phyloP scores from a whole-genome alignment of 2,888 invertebrate genomes.

The Pandemis corylana region DNA sequence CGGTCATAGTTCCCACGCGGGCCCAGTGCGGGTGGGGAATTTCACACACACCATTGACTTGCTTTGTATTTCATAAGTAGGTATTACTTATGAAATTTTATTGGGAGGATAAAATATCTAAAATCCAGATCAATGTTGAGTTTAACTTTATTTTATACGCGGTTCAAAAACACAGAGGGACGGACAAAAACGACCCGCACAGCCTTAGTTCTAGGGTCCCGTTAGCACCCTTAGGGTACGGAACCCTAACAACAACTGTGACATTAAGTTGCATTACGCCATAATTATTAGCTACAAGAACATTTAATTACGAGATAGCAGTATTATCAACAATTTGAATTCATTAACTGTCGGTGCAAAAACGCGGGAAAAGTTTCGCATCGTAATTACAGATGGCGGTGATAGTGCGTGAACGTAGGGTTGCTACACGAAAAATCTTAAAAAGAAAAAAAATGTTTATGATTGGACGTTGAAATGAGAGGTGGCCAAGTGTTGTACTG shows the following conservation, averaged over 20 bases:
- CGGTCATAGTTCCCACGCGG: too few species aligned
- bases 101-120: too few species aligned
- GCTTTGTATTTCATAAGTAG: too few species aligned
- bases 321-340: conserved; percentile 38
- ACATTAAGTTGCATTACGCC: conserved; percentile 9
- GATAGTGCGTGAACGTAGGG: conserved; percentile 39
- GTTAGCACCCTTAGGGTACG: background rate
- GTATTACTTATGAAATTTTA: too few species aligned
- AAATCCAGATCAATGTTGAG: too few species aligned
- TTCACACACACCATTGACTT: too few species aligned
- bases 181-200: background rate
- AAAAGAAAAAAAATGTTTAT: background rate
- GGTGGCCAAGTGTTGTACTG: too few species aligned
- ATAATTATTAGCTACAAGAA: conserved; percentile 23
- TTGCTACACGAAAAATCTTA: conserved; percentile 13
- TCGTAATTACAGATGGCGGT: conserved; percentile 40
- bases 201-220: too few species aligned
- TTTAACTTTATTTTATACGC: too few species aligned
- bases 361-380: conserved; percentile 42
- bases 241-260: conserved; percentile 12
- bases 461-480: too few species aligned
- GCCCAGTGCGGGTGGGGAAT: too few species aligned
- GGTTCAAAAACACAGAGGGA: too few species aligned
- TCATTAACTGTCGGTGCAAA: conserved; percentile 36
- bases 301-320: conserved; percentile 36